phyloP scores from a whole-genome alignment of 2,797 vertebrate genomes.

The Coilia nasus region DNA sequence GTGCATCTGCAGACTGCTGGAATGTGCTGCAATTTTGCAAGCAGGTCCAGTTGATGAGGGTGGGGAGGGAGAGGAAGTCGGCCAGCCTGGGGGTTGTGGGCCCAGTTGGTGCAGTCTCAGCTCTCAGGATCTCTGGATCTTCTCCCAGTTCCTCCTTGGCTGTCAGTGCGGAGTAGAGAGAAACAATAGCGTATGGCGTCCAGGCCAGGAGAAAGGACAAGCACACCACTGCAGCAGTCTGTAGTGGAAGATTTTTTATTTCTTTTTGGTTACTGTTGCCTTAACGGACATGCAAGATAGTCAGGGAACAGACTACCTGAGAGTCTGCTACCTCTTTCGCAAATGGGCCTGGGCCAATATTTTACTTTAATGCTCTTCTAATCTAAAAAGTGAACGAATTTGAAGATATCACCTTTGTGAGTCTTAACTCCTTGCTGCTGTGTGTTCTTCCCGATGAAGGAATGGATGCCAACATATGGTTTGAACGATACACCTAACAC shows the following conservation, averaged over 20 bases:
- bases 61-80: constrained; percentile 38
- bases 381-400: too few relatives aligned
- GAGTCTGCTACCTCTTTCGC: too few relatives aligned
- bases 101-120: not conserved
- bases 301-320: too few relatives aligned
- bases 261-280: too few relatives aligned
- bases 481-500: constrained; percentile 61
- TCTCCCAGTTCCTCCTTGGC: constrained; percentile 49
- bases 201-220: constrained; percentile 65
- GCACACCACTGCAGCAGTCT: constrained; percentile 67
- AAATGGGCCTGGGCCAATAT: too few relatives aligned
- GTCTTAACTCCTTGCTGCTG: constrained; percentile 60
- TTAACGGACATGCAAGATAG: too few relatives aligned
- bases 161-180: constrained; percentile 61
- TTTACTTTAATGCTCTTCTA: too few relatives aligned
- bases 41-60: constrained; percentile 56
- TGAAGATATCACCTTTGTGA: constrained; percentile 59
- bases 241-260: not conserved
- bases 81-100: not conserved
- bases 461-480: constrained; percentile 59
- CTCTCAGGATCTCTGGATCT: not conserved
- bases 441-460: constrained; percentile 57
- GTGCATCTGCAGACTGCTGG: constrained; percentile 14
- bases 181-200: constrained; percentile 63
- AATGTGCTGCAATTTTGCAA: constrained; percentile 44